A percentile compares a stretch with the other conserved stretches of the same genome.
Conservation (phyloP, 2,888 invertebrate genomes). For the Disparrhopalites patrizii region DNA sequence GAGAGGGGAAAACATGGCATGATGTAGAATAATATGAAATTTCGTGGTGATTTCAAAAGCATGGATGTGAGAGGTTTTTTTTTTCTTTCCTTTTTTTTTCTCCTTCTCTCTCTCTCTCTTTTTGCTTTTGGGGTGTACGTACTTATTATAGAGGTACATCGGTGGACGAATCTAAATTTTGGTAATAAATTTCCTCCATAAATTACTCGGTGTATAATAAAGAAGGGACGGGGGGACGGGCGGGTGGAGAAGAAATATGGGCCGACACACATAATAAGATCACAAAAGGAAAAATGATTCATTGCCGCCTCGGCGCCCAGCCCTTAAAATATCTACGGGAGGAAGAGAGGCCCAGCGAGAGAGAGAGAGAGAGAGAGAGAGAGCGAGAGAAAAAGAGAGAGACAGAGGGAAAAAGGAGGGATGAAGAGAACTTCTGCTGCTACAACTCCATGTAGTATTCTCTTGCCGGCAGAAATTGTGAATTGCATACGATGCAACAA, state of each 20-base stretch:
- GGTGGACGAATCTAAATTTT: conserved; percentile 36
- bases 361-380: not conserved
- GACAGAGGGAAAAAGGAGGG: not conserved
- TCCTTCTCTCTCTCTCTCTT: no score
- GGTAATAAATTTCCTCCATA: conserved; percentile 40
- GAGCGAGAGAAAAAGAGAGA: conserved; percentile 2
- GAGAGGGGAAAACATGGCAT: not conserved
- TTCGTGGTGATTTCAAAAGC: conserved; percentile 1
- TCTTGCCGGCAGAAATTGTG: not conserved
- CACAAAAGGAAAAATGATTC: conserved; percentile 43
- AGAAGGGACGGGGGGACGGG: conserved; percentile 35
- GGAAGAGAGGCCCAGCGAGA: not conserved
- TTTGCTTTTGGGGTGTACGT: not conserved
- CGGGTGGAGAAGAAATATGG: conserved; percentile 38
- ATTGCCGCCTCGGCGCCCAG: conserved; percentile 31
- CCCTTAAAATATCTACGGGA: conserved; percentile 20
- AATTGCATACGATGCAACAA: conserved; percentile 2
- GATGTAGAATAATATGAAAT: not conserved
- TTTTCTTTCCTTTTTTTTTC: no score
- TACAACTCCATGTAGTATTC: not conserved
- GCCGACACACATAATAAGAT: conserved; percentile 41
- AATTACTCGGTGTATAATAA: conserved; percentile 38
- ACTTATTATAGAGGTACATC: conserved; percentile 18
- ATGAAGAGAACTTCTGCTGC: not conserved
- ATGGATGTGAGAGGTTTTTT: not conserved